Percentiles rank a stretch among this genome's conserved stretches.
phyloP scores from a whole-genome alignment of 1,140 invertebrate species.

The Holcopasites calliopsidis region DNA sequence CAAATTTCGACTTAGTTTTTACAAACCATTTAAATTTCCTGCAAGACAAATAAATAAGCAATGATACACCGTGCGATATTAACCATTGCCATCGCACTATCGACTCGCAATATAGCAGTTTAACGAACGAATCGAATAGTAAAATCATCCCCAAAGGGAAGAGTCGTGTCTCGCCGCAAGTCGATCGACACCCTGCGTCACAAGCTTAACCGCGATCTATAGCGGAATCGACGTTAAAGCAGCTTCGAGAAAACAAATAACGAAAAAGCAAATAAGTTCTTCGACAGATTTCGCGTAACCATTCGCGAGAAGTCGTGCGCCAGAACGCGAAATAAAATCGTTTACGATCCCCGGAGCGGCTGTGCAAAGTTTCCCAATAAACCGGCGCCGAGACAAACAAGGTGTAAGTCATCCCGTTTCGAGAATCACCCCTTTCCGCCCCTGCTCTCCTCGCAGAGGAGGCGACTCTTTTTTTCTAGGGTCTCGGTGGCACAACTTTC shows the following conservation, averaged over 20 bases:
- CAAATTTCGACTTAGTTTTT: no score
- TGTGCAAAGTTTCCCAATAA: constrained; percentile 37
- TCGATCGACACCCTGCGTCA: background rate
- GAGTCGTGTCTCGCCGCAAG: background rate
- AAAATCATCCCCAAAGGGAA: background rate
- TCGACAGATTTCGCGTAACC: background rate
- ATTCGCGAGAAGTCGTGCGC: background rate
- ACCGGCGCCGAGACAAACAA: constrained; percentile 27
- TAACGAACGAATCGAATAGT: no score
- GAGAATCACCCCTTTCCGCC: background rate
- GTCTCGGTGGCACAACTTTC: constrained; percentile 64
- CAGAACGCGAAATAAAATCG: constrained; percentile 24
- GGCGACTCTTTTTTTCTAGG: background rate
- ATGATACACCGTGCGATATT: no score
- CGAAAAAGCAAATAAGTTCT: background rate
- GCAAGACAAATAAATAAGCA: no score
- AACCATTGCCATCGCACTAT: no score
- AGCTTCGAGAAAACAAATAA: background rate
- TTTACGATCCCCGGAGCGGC: constrained; percentile 9
- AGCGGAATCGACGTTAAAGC: background rate
- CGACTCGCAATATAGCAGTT: no score
- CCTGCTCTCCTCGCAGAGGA: accelerated
- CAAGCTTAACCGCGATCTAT: no score
- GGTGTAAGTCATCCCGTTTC: constrained; percentile 4
- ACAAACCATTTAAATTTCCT: no score